Percentiles rank a stretch among this genome's conserved stretches.
These are phyloP conservation scores for Anisognathus igniventris DNA, from an alignment of 2,797 vertebrate genomes.

Conservation along the genomic window DNA sequence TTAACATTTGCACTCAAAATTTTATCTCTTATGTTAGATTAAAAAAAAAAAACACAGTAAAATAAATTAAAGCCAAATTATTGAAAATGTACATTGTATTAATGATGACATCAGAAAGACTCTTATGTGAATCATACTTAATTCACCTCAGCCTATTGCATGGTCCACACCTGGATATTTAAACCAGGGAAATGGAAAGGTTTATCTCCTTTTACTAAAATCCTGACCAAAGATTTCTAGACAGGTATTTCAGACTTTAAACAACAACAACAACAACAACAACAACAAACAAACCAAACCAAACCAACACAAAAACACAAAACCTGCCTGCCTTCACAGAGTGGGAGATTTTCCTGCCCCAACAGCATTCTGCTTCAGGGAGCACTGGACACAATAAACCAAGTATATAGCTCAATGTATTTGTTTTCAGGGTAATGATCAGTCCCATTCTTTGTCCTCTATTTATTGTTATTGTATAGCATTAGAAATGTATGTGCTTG, in stretches of 20 bases:
- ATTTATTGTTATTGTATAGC: not conserved
- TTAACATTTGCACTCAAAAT: not conserved
- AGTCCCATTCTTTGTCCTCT: not conserved
- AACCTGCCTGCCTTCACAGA: not conserved
- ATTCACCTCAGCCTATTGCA: fast-evolving
- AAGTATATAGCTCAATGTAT: not conserved
- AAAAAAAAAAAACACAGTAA: not conserved
- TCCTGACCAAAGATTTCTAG: not conserved
- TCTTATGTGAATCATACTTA: not conserved
- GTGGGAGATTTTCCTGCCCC: not conserved
- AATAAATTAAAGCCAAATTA: not conserved
- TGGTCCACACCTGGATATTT: not conserved
- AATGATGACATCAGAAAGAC: not conserved
- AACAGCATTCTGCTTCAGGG: not conserved
- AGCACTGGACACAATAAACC: not conserved
- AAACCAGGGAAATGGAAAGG: not conserved
- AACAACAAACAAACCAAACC: too few relatives aligned
- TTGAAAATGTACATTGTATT: not conserved
- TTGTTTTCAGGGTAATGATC: not conserved
- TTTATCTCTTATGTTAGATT: not conserved
- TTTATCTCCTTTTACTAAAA: not conserved
- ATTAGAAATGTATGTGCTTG: not conserved
- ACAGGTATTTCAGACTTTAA: not conserved
- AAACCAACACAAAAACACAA: not conserved
- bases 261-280: too few relatives aligned